Conservation (phyloP, 2,113 vertebrate genomes). For the Marcusenius ussheri region DNA sequence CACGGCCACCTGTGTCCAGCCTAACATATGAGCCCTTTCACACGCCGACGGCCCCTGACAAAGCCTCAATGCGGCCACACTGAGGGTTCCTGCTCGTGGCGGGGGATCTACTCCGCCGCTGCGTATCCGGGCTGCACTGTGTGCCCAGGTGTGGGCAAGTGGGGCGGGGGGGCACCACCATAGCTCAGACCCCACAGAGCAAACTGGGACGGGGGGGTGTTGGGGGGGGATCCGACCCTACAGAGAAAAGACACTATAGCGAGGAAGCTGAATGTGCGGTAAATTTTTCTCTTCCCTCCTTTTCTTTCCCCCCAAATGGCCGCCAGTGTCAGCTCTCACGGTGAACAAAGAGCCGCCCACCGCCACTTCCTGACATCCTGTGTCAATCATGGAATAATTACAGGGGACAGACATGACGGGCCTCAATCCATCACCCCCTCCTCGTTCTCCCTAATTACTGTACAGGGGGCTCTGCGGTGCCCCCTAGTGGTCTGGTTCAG, state of each 20-base stretch:
- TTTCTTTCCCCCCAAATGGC: background rate
- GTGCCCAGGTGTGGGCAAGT: background rate
- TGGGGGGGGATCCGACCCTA: background rate
- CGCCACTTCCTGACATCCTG: background rate
- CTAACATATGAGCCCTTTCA: background rate
- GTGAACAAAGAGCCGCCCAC: background rate
- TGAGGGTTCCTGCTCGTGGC: background rate
- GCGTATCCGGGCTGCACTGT: background rate
- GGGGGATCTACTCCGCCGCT: background rate
- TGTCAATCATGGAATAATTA: constrained; percentile 11
- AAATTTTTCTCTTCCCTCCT: background rate
- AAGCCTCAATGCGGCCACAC: background rate
- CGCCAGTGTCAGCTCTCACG: background rate
- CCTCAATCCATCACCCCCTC: background rate
- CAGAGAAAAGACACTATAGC: background rate
- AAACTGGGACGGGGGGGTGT: background rate
- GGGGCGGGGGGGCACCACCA: background rate
- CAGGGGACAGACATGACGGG: background rate
- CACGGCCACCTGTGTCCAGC: background rate
- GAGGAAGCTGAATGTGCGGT: background rate
- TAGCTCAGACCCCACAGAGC: background rate
- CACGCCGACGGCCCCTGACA: background rate
- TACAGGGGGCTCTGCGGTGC: background rate
- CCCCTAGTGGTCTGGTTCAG: background rate
- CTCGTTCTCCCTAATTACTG: background rate